Evolutionary conservation across 2,888 invertebrate species (phyloP).

Genomic region (Flabesymbios commensalis): DNA sequence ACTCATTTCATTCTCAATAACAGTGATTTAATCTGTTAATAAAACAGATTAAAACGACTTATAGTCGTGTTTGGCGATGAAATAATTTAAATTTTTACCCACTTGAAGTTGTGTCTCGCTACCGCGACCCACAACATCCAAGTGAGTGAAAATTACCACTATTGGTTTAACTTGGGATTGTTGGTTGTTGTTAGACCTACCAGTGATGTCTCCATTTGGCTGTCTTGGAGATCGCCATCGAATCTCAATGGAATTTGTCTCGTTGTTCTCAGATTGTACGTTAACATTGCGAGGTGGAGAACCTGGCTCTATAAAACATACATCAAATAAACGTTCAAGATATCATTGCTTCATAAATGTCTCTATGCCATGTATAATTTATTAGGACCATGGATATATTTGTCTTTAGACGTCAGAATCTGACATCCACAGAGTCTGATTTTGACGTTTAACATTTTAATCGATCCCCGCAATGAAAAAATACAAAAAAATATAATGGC

Average conservation of each 20-base stretch:
- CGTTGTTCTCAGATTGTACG: conserved; percentile 59
- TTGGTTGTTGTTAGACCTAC: conserved; percentile 6
- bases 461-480: too few relatives aligned
- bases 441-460: too few relatives aligned
- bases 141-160: conserved; percentile 80
- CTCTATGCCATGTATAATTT: neutral
- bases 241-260: conserved; percentile 73
- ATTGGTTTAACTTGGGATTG: conserved; percentile 47
- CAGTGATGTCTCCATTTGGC: conserved; percentile 78
- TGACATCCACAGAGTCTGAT: too few relatives aligned
- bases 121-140: too few relatives aligned
- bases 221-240: conserved; percentile 85
- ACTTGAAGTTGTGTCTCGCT: too few relatives aligned
- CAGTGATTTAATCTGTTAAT: too few relatives aligned
- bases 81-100: too few relatives aligned
- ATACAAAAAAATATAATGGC: too few relatives aligned
- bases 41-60: too few relatives aligned
- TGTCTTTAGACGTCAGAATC: too few relatives aligned
- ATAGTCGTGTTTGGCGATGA: too few relatives aligned
- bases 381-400: neutral
- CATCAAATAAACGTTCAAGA: neutral
- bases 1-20: too few relatives aligned
- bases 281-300: conserved; percentile 82
- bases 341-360: neutral
- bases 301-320: conserved; percentile 68